A percentile compares a stretch with the other conserved stretches of the same genome.
phyloP scores from a whole-genome alignment of 2,888 invertebrate species.

The Polydesmus complanatus region DNA sequence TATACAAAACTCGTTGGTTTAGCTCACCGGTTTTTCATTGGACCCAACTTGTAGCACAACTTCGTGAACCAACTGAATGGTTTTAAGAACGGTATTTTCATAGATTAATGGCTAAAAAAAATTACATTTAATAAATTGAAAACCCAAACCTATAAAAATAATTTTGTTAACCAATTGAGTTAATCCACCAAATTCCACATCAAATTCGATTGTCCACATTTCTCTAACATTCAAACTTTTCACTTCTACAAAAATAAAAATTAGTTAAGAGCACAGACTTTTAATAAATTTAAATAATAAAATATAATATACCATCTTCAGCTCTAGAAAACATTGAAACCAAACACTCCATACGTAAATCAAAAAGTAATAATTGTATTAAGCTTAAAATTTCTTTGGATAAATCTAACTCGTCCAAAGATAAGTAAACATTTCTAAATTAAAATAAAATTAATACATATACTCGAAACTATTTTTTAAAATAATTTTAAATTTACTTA shows the following conservation, averaged over 20 bases:
- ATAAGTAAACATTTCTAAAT: constrained; percentile 54
- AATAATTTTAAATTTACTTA: constrained; percentile 26
- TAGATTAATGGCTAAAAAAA: constrained; percentile 49
- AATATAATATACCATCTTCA: not conserved
- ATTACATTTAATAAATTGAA: not conserved
- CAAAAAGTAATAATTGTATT: constrained; percentile 68
- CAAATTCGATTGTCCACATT: constrained; percentile 72
- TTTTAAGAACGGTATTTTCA: constrained; percentile 56
- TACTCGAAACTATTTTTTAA: not conserved
- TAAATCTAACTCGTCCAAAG: constrained; percentile 63
- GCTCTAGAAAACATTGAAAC: constrained; percentile 6
- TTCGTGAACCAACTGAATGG: constrained; percentile 48
- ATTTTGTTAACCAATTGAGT: constrained; percentile 45
- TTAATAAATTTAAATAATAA: not conserved
- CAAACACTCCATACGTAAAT: constrained; percentile 46
- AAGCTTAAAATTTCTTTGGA: constrained; percentile 76
- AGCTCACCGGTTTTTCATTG: constrained; percentile 39
- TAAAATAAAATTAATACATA: constrained; percentile 3
- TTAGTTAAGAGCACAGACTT: not conserved
- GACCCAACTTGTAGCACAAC: constrained; percentile 55
- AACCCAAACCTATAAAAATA: constrained; percentile 1
- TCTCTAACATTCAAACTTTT: constrained; percentile 56
- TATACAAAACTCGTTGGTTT: not conserved
- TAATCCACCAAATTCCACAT: constrained; percentile 69
- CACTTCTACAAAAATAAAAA: constrained; percentile 41